Percentiles rank a stretch among this genome's conserved stretches.
These are phyloP conservation scores for Alces alces DNA, from an alignment of 2,113 vertebrate species.

Conservation along the genomic window DNA sequence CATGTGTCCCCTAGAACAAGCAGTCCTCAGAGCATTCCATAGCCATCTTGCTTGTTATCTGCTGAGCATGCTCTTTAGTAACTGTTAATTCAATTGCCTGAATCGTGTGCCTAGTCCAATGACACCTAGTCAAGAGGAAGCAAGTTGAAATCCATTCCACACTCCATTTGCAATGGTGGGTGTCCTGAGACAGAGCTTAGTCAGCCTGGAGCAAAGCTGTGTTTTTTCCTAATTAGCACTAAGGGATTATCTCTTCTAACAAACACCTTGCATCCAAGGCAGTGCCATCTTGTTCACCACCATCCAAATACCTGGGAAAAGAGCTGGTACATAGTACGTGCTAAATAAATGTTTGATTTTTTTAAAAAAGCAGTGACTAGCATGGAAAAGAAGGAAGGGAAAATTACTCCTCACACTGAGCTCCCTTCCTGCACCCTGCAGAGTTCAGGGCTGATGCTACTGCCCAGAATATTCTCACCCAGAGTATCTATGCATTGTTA, in stretches of 20 bases:
- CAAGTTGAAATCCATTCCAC: not conserved
- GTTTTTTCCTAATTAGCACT: not conserved
- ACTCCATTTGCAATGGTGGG: rapidly evolving
- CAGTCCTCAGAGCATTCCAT: not conserved
- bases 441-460: not conserved
- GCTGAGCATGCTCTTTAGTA: not conserved
- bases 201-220: not conserved
- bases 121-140: not conserved
- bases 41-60: not conserved
- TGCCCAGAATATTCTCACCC: not conserved
- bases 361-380: not conserved
- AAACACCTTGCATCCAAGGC: not conserved
- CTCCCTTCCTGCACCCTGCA: not conserved
- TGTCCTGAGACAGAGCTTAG: not conserved
- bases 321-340: not conserved
- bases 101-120: not conserved
- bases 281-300: not conserved
- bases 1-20: not conserved
- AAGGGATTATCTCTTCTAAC: not conserved
- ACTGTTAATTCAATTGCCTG: not conserved
- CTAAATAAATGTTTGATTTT: not conserved
- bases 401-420: not conserved
- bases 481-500: not conserved
- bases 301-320: not conserved
- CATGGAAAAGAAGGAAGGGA: not conserved